Evolutionary conservation across 1,140 invertebrate species (phyloP), one percentile per base, ranked within the genome.

Genomic region (Episyrphus balteatus): DNA sequence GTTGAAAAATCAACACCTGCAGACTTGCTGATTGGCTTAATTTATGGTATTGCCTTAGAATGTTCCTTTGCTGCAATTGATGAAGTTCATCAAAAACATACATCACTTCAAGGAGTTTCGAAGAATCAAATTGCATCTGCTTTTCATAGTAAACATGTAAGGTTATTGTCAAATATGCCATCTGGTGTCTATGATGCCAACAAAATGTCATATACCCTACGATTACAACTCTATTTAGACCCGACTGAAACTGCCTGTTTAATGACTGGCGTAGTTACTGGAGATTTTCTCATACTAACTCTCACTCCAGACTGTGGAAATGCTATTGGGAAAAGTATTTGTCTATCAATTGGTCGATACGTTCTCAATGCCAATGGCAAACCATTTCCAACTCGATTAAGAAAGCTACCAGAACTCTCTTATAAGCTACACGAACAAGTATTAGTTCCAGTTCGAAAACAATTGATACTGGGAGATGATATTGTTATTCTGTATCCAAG

Each of bases 371-470:
- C 54, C 3, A 51, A 57, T 8, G 42, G 42, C 5, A 53, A 52
- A 44, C 51, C 56, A 10, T 11, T 62, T 8, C 52, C 52, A 5
- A 33, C 52, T 12, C 55, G 62, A 3, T 62, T 65, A 17, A 49
- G 54, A 1, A 57, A 62, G 19, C 45, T 65, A 26, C 51, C 62
- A 15, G 58, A 65, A 17, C 42, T 65, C 1, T 47, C 52, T 3
- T 39, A 50, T 3, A 42, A 53, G 34, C 32, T 65, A 31, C 59
- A 59, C 13, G 49, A 65, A 34, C 40, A 62, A 21, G 12, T 65
- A n/a, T 65, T 65, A 36, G 51, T 62, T 6, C 62, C 58, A 0
- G 53, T 65, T 54, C 53, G 62, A 5, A 38, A 51, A 0, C 56
- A 55, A 36, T 62, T 65, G 21, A 40, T 65, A 18, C 18, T 38